Evolutionary conservation across 2,888 invertebrate genomes (phyloP), one percentile per base, ranked within the genome.

Genomic region (Dryococelus australis): DNA sequence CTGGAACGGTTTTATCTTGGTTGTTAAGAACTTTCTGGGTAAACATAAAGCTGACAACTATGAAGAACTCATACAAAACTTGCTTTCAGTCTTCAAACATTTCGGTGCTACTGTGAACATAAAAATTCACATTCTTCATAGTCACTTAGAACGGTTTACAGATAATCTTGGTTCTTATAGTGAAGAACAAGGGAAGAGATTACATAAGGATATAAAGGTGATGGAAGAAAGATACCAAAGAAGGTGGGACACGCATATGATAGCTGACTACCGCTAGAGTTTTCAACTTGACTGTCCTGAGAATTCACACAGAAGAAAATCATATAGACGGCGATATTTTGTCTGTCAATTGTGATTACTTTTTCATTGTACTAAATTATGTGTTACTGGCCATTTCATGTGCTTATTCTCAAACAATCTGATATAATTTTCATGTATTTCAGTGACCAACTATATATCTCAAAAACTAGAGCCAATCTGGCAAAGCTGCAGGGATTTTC

Each of bases 271-370:
- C 43, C 79, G 80, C 35, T 86, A 35, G 79, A 80, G 78, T 26
- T 43, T 86, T 43, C 24, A 86, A 80, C 86, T 3, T 80, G 78
- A 86, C 28, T 86, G 86, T 12, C 86, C 27, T 86, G 86, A 78
- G 28, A 12, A 27, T 26, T 78, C 43, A 85, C 43, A 43, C 26
- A 51, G 47, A 47, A 85, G 10, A 12, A 86, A 35, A 35, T 35
- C 35, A 35, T 35, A 35, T 4, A 35, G 35, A 35, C 35, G 4
- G 26, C 24, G 24, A 65, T 24, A 24, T 35, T n/a, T n/a, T n/a
- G 12, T 26, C 6, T 24, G 6, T 24, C 12, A 35, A 35, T 35
- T 35, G 35, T 35, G 35, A 35, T 35, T 80, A 12, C 3, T 80
- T 27, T 20, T 26, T n/a, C 28, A 24, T 80, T n/a, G 24, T 24